A percentile compares a stretch with the other conserved stretches of the same genome.
phyloP scores from a whole-genome alignment of 2,888 invertebrate species.

The Acleris emargana region DNA sequence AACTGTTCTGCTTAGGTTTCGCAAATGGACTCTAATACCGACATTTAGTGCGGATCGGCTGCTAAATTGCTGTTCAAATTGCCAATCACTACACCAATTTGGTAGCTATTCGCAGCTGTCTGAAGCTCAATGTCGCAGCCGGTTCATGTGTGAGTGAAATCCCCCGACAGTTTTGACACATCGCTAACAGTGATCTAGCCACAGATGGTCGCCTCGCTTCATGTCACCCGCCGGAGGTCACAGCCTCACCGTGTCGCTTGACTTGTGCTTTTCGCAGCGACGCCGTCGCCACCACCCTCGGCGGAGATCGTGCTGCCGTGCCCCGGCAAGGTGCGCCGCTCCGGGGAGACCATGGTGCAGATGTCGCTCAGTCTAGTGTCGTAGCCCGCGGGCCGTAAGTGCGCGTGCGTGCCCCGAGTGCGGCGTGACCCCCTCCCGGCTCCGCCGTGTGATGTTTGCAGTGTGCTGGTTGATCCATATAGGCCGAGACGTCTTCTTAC shows the following conservation, averaged over 20 bases:
- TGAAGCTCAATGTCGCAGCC: constrained; percentile 1
- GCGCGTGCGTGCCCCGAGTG: constrained; percentile 57
- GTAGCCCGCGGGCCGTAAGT: constrained; percentile 66
- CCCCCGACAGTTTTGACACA: constrained; percentile 10
- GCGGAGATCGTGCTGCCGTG: constrained; percentile 71
- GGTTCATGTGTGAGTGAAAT: constrained; percentile 23
- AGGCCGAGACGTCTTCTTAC: constrained; percentile 28
- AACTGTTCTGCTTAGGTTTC: constrained; percentile 48
- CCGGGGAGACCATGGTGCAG: constrained; percentile 61
- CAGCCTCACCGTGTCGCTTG: constrained; percentile 22
- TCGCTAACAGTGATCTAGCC: constrained; percentile 17
- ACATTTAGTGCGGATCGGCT: constrained; percentile 3
- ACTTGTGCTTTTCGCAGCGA: constrained; percentile 54
- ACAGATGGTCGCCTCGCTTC: constrained; percentile 18
- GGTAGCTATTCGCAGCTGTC: constrained; percentile 14
- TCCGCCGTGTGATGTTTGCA: constrained; percentile 38
- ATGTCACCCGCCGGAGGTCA: constrained; percentile 12
- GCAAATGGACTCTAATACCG: constrained; percentile 4
- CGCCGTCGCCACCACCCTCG: constrained; percentile 54
- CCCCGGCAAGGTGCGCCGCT: constrained; percentile 71
- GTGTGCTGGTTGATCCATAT: constrained; percentile 40
- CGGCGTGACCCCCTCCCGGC: constrained; percentile 38
- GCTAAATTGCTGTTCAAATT: constrained; percentile 7
- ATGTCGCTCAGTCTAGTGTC: constrained; percentile 59
- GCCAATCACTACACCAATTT: neutral